Evolutionary conservation across 2,888 invertebrate species (phyloP), one percentile per base, ranked within the genome.

Genomic region (Brassicogethes aeneus): DNA sequence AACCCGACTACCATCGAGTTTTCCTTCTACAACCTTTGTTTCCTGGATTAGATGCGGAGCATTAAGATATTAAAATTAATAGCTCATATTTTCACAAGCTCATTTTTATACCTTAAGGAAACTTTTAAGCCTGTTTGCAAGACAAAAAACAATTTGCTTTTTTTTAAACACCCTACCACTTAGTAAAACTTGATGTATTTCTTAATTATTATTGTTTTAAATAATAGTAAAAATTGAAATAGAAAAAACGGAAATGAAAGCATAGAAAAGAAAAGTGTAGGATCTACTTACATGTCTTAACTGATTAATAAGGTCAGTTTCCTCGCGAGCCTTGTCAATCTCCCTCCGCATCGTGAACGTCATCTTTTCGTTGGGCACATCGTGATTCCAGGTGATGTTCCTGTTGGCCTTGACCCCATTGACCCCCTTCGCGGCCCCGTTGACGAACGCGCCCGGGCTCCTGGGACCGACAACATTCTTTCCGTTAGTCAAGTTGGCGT

Each of bases 281-380:
- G 12, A 34, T 8, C 29, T 3, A 66, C 79, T 76, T 66, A 92
- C 92, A 72, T 74, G 78, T 70, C 90, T 76, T 51, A 94, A 70
- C 66, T 89, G 86, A 48, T 84, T 82, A 60, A 93, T 78, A 54
- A 92, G 70, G 61, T 91, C 89, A 3, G 81, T 80, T 64, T 93
- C 92, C 65, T 92, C 92, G 62, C 85, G 83, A 58, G 90, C 89
- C 56, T 88, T 85, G 64, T 93, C 91, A 50, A 91, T 86, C 66
- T 92, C 92, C 51, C 93, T 75, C 58, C 91, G 79, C 84, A 93
- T 90, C 1, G 93, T 93, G 65, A 92, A 92, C 60, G 85, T 87
- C 56, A 90, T 78, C 62, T 87, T 87, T 51, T 86, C 86, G 1
- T 76, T 69, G 31, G 78, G 69, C 48, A 77, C 66, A 54, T 85